Conservation (phyloP, 1,140 invertebrate genomes). For the Charaxes varanes region DNA sequence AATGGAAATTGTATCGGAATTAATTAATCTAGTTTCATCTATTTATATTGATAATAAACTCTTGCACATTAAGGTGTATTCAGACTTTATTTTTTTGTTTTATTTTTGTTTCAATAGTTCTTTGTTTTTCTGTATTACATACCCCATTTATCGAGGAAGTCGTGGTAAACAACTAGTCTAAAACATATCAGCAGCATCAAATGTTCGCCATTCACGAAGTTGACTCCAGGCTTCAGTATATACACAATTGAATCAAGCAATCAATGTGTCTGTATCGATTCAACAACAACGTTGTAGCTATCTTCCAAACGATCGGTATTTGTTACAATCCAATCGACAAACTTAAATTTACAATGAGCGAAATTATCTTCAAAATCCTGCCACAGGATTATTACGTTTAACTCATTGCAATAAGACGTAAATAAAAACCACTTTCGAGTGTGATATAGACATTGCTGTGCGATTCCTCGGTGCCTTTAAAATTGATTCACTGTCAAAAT, state of each 20-base stretch:
- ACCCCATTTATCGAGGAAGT: too few species aligned
- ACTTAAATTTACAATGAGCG: constrained; percentile 14
- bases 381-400: constrained; percentile 16
- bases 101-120: too few species aligned
- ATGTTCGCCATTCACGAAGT: constrained; percentile 7
- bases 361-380: neutral
- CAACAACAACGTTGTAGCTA: constrained; percentile 59
- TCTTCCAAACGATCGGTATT: constrained; percentile 63
- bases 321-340: constrained; percentile 53
- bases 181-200: constrained; percentile 10
- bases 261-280: constrained; percentile 69
- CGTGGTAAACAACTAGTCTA: too few species aligned
- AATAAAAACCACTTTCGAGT: neutral
- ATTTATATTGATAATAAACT: too few species aligned
- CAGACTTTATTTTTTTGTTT: too few species aligned
- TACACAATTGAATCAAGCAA: constrained; percentile 64
- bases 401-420: neutral
- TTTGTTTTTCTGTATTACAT: too few species aligned
- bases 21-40: too few species aligned
- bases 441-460: constrained; percentile 2
- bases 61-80: too few species aligned
- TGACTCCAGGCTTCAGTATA: constrained; percentile 26
- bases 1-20: too few species aligned
- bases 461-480: constrained; percentile 32
- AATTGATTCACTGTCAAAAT: constrained; percentile 65